phyloP scores from a whole-genome alignment of 1,140 invertebrate genomes.

The Lepidostoma basale region DNA sequence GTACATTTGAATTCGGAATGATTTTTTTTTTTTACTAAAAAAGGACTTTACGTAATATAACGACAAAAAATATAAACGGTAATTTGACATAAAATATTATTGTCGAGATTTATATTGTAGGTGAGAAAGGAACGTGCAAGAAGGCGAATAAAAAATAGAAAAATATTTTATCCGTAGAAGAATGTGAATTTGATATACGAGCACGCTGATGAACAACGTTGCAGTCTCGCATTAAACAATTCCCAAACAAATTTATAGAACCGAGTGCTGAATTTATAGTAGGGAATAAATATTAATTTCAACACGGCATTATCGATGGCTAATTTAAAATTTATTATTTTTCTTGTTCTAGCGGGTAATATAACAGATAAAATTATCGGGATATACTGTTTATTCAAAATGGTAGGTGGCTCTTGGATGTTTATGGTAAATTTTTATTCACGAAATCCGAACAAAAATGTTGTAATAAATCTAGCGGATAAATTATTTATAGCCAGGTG shows the following conservation, averaged over 20 bases:
- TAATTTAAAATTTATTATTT: constrained; percentile 12
- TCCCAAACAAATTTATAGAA: not conserved
- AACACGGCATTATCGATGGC: not conserved
- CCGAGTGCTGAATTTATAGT: not conserved
- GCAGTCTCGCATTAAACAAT: not conserved
- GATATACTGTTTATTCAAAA: not conserved
- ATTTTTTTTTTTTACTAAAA: too few relatives aligned
- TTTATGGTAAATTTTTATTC: constrained; percentile 21
- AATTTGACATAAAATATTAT: too few relatives aligned
- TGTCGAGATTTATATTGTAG: too few relatives aligned
- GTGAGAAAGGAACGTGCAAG: too few relatives aligned
- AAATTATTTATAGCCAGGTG: constrained; percentile 12
- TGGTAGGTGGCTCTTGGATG: constrained; percentile 1
- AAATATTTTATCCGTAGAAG: too few relatives aligned
- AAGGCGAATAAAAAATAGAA: too few relatives aligned
- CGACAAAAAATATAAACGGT: too few relatives aligned
- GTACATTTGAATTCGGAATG: too few relatives aligned
- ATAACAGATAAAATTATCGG: constrained; percentile 10
- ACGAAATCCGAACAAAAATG: not conserved
- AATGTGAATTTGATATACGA: too few relatives aligned
- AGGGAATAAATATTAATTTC: constrained; percentile 4
- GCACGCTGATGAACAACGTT: too few relatives aligned
- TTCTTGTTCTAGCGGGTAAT: constrained; percentile 6
- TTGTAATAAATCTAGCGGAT: not conserved
- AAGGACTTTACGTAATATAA: too few relatives aligned